Base-by-base conservation (phyloP, 2,113 vertebrate species). In the Malaclemys terrapin region DNA sequence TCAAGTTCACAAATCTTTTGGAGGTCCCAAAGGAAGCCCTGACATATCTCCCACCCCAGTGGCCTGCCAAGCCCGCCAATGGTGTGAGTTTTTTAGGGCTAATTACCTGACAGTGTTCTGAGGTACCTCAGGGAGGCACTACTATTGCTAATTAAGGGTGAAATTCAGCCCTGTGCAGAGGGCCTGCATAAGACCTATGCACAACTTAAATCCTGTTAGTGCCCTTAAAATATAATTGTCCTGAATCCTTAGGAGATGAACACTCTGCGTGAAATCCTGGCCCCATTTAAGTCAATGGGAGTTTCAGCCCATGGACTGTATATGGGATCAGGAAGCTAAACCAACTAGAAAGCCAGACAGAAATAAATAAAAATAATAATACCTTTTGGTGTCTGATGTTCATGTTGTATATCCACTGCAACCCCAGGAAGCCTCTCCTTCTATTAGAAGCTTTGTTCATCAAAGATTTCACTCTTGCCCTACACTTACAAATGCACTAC, bases 71-170 rank as follows among this genome's bases (percentile, higher is more conserved):
- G 86, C 50, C 82, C 94, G 82, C 2, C 53, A 91, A 84, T 91
- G 94, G 84, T 59, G 89, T 81, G 91, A 91, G 35, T 82, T 92
- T 95, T 86, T 65, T 50, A 59, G 57, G 57, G n/a, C n/a, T 91
- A 96, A 91, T 92, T 96, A 88, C 82, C 91, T 86, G 93, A 84
- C 85, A 94, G 65, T 88, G 92, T 87, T 91, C 85, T 79, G 89
- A 42, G 81, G 49, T 88, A 94, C 80, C 35, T 50, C 29, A 96
- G 95, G 82, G 88, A 95, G 91, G 57, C 82, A 75, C n/a, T 38
- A 22, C 5, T 20, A 88, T 84, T 93, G 38, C 56, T 93, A 84
- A 91, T 90, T 92, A 92, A 92, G 62, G 65, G 57, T 78, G 50
- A 91, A 95, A 87, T 54, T 93, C 89, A 76, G 10, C 57, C 50